These are phyloP conservation scores for Periplaneta americana DNA, from an alignment of 1,140 invertebrate genomes.

Conservation along the genomic window DNA sequence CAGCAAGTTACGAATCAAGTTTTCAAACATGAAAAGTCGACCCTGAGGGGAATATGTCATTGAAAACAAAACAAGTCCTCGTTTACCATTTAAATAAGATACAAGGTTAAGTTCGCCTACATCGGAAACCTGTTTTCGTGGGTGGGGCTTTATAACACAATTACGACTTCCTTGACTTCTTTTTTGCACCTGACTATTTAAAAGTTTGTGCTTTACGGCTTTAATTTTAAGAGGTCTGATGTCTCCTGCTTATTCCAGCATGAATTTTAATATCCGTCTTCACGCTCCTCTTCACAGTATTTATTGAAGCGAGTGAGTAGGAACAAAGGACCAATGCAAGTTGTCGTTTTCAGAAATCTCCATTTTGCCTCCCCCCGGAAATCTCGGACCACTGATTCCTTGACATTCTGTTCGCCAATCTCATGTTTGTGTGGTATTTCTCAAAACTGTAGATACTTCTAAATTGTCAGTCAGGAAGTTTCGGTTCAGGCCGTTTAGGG, in stretches of 20 bases:
- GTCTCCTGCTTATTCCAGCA: not conserved
- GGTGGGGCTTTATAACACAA: not conserved
- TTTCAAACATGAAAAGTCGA: too few relatives aligned
- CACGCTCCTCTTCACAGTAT: not conserved
- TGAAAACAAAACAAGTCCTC: too few relatives aligned
- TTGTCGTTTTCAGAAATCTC: too few relatives aligned
- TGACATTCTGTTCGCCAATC: not conserved
- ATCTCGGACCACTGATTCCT: not conserved
- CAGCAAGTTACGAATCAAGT: too few relatives aligned
- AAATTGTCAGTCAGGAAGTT: too few relatives aligned
- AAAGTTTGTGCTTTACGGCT: not conserved
- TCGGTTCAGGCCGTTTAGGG: too few relatives aligned
- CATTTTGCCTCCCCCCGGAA: not conserved
- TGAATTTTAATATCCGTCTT: not conserved
- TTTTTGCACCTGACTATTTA: not conserved
- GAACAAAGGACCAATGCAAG: not conserved
- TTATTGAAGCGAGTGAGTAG: not conserved
- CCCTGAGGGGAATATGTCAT: too few relatives aligned
- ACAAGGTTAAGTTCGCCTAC: not conserved
- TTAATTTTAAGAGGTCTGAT: not conserved
- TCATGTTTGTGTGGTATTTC: not conserved
- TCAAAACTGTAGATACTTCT: too few relatives aligned
- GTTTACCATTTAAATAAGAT: too few relatives aligned
- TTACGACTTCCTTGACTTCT: not conserved
- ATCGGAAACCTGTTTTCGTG: not conserved